These are phyloP conservation scores for Margaritifera margaritifera DNA, from an alignment of 2,888 invertebrate genomes.

Conservation along the genomic window DNA sequence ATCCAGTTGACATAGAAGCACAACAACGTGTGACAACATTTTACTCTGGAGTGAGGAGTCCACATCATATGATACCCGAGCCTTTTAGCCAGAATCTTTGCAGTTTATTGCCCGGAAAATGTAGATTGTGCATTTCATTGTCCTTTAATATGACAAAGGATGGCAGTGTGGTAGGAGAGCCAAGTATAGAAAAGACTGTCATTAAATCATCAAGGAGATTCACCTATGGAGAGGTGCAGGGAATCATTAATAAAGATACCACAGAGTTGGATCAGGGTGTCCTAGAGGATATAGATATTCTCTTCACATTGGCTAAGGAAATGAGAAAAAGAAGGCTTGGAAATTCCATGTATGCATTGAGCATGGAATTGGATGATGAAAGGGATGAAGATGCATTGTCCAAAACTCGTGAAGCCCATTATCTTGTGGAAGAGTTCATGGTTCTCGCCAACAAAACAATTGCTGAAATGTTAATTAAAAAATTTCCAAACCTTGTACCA, in stretches of 20 bases:
- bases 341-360: slow-evolving; percentile 29
- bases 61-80: slow-evolving; percentile 36
- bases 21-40: slow-evolving; percentile 22
- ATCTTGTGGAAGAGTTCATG: slow-evolving; percentile 47
- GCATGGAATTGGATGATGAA: slow-evolving; percentile 26
- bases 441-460: slow-evolving; percentile 37
- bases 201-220: slow-evolving; percentile 20
- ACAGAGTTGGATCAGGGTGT: not conserved
- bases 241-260: slow-evolving; percentile 8
- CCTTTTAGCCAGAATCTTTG: slow-evolving; percentile 21
- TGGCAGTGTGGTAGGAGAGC: slow-evolving; percentile 4
- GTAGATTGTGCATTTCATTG: slow-evolving; percentile 34
- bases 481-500: slow-evolving; percentile 29
- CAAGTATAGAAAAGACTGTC: slow-evolving; percentile 17
- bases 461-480: slow-evolving; percentile 21
- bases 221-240: slow-evolving; percentile 25
- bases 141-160: slow-evolving; percentile 23
- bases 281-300: slow-evolving; percentile 1
- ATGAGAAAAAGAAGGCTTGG: slow-evolving; percentile 30
- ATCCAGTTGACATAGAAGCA: slow-evolving; percentile 32
- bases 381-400: slow-evolving; percentile 9
- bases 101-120: slow-evolving; percentile 27
- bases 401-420: slow-evolving; percentile 34
- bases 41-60: slow-evolving; percentile 24
- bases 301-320: slow-evolving; percentile 24